Percentiles rank a stretch among this genome's conserved stretches.
Evolutionary conservation across 2,797 vertebrate species (phyloP).

Genomic region (Leptodactylus fallax): DNA sequence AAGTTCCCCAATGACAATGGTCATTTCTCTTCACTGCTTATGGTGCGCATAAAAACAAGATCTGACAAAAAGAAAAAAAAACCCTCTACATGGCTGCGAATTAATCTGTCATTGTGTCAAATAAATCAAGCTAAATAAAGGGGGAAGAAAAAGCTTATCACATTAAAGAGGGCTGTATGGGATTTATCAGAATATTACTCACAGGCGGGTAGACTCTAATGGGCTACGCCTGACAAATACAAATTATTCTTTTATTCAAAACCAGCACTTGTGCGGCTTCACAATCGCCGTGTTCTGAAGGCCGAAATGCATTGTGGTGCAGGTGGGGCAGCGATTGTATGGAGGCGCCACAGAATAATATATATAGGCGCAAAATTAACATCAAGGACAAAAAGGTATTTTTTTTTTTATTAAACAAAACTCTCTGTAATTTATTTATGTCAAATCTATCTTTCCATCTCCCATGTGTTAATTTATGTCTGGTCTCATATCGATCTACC

Average conservation of each 20-base stretch:
- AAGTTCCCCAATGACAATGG: conserved; percentile 16
- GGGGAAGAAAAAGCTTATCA: conserved; percentile 44
- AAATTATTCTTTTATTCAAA: conserved; percentile 23
- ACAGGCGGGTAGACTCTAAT: conserved; percentile 51
- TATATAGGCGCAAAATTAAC: neutral
- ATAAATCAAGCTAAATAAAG: conserved; percentile 56
- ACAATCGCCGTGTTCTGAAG: conserved; percentile 9
- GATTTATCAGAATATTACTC: conserved; percentile 50
- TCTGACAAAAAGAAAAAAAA: conserved; percentile 29
- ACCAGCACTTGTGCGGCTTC: neutral
- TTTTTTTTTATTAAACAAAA: neutral
- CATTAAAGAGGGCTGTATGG: conserved; percentile 28
- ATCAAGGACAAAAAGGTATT: neutral
- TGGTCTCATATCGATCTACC: too few species aligned
- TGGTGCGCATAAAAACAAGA: conserved; percentile 28
- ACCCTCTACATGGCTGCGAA: neutral
- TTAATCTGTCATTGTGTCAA: conserved; percentile 54
- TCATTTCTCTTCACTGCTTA: conserved; percentile 10
- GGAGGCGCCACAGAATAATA: neutral
- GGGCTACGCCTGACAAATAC: conserved; percentile 48
- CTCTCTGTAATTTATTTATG: neutral
- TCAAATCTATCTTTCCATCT: too few species aligned
- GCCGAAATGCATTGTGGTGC: conserved; percentile 16
- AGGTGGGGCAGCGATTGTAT: conserved; percentile 15
- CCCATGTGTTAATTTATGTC: too few species aligned